Evolutionary conservation across 2,888 invertebrate genomes (phyloP).

Genomic region (Chrysina gloriosa): DNA sequence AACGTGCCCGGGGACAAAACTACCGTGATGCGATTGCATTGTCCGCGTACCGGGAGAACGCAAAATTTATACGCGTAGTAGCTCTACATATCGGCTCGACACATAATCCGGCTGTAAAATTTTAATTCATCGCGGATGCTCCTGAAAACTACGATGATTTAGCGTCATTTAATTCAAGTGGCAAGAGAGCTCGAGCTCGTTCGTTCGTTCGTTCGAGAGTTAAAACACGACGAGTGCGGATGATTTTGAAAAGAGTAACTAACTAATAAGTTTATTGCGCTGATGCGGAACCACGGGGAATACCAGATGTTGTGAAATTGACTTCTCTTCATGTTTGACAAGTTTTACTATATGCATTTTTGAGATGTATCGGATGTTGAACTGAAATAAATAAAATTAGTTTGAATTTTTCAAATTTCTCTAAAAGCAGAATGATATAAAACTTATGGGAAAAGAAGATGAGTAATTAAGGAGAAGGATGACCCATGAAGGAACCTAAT

Average conservation of each 20-base stretch:
- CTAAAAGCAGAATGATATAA: too few relatives aligned
- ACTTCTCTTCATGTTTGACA: too few relatives aligned
- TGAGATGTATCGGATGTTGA: too few relatives aligned
- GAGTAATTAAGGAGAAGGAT: too few relatives aligned
- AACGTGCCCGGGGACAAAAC: not conserved
- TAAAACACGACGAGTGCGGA: constrained; percentile 1
- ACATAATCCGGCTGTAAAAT: constrained; percentile 7
- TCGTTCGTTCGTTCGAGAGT: constrained; percentile 7
- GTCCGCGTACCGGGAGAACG: not conserved
- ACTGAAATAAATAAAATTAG: too few relatives aligned
- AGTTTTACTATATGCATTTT: too few relatives aligned
- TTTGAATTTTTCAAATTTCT: too few relatives aligned
- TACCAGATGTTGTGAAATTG: too few relatives aligned
- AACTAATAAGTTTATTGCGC: too few relatives aligned
- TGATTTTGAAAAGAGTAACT: constrained; percentile 9
- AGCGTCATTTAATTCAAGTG: constrained; percentile 16
- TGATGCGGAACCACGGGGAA: too few relatives aligned
- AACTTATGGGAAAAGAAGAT: too few relatives aligned
- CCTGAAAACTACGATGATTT: constrained; percentile 23
- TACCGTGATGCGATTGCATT: not conserved
- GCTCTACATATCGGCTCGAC: not conserved
- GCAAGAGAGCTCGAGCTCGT: not conserved
- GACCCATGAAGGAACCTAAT: too few relatives aligned
- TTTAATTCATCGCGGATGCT: constrained; percentile 25
- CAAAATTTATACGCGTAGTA: constrained; percentile 7